Evolutionary conservation across 2,113 vertebrate species (phyloP), one percentile per base, ranked within the genome.

Genomic region (Corydoras sp.): DNA sequence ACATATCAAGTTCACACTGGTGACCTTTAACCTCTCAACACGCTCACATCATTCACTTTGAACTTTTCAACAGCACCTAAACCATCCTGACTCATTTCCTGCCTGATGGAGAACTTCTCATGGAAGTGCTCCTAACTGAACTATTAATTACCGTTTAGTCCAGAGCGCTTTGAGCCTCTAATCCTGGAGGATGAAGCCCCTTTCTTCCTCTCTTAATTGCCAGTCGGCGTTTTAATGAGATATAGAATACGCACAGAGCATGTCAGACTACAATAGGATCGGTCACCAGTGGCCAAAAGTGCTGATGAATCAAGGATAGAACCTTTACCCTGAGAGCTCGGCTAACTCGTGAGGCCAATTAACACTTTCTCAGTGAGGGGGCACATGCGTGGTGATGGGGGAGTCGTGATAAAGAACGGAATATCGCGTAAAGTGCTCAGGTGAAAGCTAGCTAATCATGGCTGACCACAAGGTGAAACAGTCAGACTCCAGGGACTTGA

Each of bases 231-330:
- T 83, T 83, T 94, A 94, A 95, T 94, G 89, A 93, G 91, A 89
- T 88, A 87, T 73, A 90, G 84, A 90, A 89, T 89, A 92, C 87
- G 84, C 89, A 88, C 85, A 81, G 84, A 90, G 89, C 87, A 91
- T 69, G 82, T 89, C 83, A 84, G 86, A 89, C 85, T 86, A 88
- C 84, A 90, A 91, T 61, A 88, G 84, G 85, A 86, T 84, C 88
- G 87, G 89, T 93, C 92, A 90, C 90, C 87, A 89, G 86, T 90
- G 93, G 89, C 87, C 87, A 87, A 90, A 90, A 87, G 88, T 92
- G 91, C 91, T 91, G 90, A 93, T 92, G 89, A 92, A 92, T 93
- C 94, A 95, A 95, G 92, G 92, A 89, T 91, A 90, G 83, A 87
- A 91, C 86, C 92, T 90, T 92, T 92, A 92, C 88, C 89, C 91